These are phyloP conservation scores for Vannuccia rotundouncinata DNA, from an alignment of 2,888 invertebrate species.

Conservation along the genomic window DNA sequence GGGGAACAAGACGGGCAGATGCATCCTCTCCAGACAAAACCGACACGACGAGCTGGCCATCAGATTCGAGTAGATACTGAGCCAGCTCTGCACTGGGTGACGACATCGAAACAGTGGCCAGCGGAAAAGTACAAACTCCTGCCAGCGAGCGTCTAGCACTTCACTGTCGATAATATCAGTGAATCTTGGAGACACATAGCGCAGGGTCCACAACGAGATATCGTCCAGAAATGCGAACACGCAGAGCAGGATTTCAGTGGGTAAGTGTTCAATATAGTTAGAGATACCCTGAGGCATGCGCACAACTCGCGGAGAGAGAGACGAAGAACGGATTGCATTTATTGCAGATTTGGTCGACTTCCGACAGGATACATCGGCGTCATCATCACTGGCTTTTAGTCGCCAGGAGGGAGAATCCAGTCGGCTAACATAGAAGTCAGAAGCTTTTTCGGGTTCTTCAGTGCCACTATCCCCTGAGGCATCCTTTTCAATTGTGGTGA, in stretches of 20 bases:
- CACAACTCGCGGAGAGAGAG: too few relatives aligned
- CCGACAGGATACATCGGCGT: background rate
- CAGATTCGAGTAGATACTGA: conserved; percentile 65
- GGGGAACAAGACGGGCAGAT: conserved; percentile 47
- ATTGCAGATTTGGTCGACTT: background rate
- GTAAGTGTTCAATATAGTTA: conserved; percentile 31
- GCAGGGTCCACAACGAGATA: conserved; percentile 78
- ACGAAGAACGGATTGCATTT: background rate
- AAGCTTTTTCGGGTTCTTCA: conserved; percentile 68
- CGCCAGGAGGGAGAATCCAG: background rate
- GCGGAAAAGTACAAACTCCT: conserved; percentile 67
- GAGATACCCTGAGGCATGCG: background rate
- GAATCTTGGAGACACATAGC: conserved; percentile 75
- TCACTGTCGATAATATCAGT: conserved; percentile 71
- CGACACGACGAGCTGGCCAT: conserved; percentile 77
- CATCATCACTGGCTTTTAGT: background rate
- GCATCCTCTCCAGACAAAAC: conserved; percentile 76
- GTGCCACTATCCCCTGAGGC: conserved; percentile 82
- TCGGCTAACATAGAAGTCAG: background rate
- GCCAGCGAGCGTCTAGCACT: conserved; percentile 73
- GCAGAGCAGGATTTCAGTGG: conserved; percentile 66
- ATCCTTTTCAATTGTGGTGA: background rate
- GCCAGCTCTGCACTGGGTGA: conserved; percentile 68
- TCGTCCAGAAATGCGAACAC: conserved; percentile 85
- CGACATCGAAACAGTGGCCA: conserved; percentile 81